Evolutionary conservation across 2,797 vertebrate genomes (phyloP).

Genomic region (Galaxias olidus): DNA sequence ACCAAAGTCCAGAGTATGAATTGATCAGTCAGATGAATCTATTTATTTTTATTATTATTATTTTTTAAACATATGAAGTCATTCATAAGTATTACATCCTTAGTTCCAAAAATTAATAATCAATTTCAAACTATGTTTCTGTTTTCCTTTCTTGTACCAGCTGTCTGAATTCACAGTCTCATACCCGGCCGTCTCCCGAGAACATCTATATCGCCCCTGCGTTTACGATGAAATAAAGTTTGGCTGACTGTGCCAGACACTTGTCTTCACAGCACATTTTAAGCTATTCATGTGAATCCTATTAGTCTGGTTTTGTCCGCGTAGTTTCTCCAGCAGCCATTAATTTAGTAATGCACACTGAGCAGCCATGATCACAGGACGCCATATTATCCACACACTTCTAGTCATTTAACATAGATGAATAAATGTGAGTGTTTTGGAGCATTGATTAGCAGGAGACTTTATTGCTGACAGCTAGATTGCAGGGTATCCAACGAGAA

Average conservation of each 20-base stretch:
- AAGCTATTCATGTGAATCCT: slow-evolving; percentile 76
- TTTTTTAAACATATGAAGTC: slow-evolving; percentile 40
- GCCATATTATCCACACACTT: slow-evolving; percentile 90
- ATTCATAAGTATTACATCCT: slow-evolving; percentile 35
- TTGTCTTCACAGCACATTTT: slow-evolving; percentile 68
- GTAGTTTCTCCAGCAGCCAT: slow-evolving; percentile 89
- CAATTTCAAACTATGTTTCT: too few species aligned
- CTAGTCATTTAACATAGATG: slow-evolving; percentile 98
- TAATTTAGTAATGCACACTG: slow-evolving; percentile 97
- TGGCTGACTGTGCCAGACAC: slow-evolving; percentile 58
- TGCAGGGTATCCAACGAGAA: slow-evolving; percentile 89
- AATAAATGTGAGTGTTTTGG: slow-evolving; percentile 98
- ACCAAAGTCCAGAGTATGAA: too few species aligned
- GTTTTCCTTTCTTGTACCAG: too few species aligned
- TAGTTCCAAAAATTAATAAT: slow-evolving; percentile 5
- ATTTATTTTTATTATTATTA: slow-evolving; percentile 3
- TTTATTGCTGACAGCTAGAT: slow-evolving; percentile 99
- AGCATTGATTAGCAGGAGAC: slow-evolving; percentile 94
- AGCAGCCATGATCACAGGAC: slow-evolving; percentile 92
- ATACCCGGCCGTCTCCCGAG: slow-evolving; percentile 40
- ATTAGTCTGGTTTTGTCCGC: slow-evolving; percentile 89
- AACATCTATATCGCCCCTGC: slow-evolving; percentile 40
- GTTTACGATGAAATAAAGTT: slow-evolving; percentile 72
- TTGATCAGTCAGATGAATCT: too few species aligned
- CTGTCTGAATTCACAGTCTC: slow-evolving; percentile 11